Percentiles rank a stretch among this genome's conserved stretches.
phyloP scores from a whole-genome alignment of 2,797 vertebrate species.

The Neostethus bicornis region DNA sequence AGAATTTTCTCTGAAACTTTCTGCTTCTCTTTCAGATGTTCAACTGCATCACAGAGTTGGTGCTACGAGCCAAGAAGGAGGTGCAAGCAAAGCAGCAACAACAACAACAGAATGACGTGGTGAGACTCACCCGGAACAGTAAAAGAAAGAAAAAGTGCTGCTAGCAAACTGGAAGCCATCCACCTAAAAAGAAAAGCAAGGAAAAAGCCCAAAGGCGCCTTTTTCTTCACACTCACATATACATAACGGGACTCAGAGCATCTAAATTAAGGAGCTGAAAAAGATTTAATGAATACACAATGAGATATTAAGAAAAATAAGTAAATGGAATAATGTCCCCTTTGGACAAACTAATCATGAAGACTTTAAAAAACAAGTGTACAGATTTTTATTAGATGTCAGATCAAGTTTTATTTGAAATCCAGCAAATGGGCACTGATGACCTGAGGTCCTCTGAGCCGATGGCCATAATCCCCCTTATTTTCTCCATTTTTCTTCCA shows the following conservation, averaged over 20 bases:
- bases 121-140: constrained; percentile 97
- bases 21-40: constrained; percentile 88
- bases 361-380: constrained; percentile 78
- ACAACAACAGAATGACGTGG: constrained; percentile 97
- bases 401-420: constrained; percentile 85
- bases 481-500: constrained; percentile 31
- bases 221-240: constrained; percentile 40
- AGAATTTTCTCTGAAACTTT: no score
- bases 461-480: constrained; percentile 76
- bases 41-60: constrained; percentile 98
- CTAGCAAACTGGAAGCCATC: constrained; percentile 79
- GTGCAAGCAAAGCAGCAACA: constrained; percentile 96
- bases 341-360: constrained; percentile 81
- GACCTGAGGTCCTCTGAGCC: constrained; percentile 86
- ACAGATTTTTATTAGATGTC: constrained; percentile 81
- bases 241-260: constrained; percentile 72
- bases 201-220: constrained; percentile 30
- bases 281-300: constrained; percentile 77
- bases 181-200: neutral
- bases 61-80: constrained; percentile 97
- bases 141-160: constrained; percentile 99
- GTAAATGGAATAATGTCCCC: constrained; percentile 65
- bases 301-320: constrained; percentile 54
- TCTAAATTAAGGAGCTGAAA: constrained; percentile 78
- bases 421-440: constrained; percentile 85